phyloP scores from a whole-genome alignment of 2,888 invertebrate genomes.

The Amaurobius ferox region DNA sequence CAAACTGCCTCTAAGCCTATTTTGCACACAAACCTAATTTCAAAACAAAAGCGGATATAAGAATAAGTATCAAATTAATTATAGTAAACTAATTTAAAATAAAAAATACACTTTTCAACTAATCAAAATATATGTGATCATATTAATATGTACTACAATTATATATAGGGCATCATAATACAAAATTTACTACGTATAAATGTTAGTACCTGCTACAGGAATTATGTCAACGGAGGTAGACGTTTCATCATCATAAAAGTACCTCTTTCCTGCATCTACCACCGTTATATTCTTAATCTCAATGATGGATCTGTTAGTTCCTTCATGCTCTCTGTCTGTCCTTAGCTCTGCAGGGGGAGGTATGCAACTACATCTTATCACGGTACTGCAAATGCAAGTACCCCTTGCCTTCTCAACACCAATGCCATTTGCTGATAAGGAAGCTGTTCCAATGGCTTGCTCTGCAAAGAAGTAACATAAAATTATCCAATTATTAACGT shows the following conservation, averaged over 20 bases:
- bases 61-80: too few species aligned
- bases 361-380: constrained; percentile 22
- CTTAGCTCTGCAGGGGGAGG: constrained; percentile 29
- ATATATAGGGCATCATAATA: too few species aligned
- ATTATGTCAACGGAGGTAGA: neutral
- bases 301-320: neutral
- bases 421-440: neutral
- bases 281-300: constrained; percentile 23
- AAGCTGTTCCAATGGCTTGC: constrained; percentile 22
- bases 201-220: constrained; percentile 22
- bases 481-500: too few species aligned
- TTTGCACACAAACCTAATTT: too few species aligned
- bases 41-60: too few species aligned
- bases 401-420: constrained; percentile 81
- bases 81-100: too few species aligned
- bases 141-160: too few species aligned
- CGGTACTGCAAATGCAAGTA: constrained; percentile 80
- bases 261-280: neutral
- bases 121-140: too few species aligned
- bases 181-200: too few species aligned
- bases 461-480: constrained; percentile 15
- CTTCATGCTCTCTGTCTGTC: neutral
- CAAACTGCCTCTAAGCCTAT: too few species aligned
- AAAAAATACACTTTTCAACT: too few species aligned
- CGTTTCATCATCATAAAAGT: constrained; percentile 2